These are phyloP conservation scores for Tenthredo distinguenda DNA, from an alignment of 2,888 invertebrate species.

Conservation along the genomic window DNA sequence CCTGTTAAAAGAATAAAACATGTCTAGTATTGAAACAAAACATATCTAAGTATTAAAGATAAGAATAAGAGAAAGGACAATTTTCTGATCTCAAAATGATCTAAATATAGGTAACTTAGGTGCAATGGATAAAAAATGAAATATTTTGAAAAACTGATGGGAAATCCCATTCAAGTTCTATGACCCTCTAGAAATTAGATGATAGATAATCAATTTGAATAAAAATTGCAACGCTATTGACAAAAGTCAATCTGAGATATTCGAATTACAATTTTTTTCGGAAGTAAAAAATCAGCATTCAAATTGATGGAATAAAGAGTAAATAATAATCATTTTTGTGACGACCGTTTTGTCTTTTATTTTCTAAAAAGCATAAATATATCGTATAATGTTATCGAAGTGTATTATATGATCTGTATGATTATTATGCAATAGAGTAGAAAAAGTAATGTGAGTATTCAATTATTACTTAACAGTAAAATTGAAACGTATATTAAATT, in stretches of 20 bases:
- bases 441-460: neutral
- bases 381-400: neutral
- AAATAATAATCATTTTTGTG: neutral
- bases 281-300: neutral
- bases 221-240: neutral
- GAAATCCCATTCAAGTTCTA: neutral
- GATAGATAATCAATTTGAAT: neutral
- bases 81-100: neutral
- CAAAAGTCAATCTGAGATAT: neutral
- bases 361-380: neutral
- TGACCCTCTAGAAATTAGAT: neutral
- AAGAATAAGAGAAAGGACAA: constrained; percentile 1
- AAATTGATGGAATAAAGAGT: neutral
- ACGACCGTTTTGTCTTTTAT: neutral
- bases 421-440: neutral
- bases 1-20: constrained; percentile 75
- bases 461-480: neutral
- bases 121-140: neutral
- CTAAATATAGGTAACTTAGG: neutral
- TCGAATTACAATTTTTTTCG: neutral
- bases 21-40: neutral
- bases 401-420: neutral
- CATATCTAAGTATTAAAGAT: constrained; percentile 18
- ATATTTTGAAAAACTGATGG: neutral
- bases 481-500: neutral